Percentiles rank a stretch among this genome's conserved stretches.
These are phyloP conservation scores for Pachyrhynchus sulphureomaculatus DNA, from an alignment of 1,140 invertebrate species.

Conservation along the genomic window DNA sequence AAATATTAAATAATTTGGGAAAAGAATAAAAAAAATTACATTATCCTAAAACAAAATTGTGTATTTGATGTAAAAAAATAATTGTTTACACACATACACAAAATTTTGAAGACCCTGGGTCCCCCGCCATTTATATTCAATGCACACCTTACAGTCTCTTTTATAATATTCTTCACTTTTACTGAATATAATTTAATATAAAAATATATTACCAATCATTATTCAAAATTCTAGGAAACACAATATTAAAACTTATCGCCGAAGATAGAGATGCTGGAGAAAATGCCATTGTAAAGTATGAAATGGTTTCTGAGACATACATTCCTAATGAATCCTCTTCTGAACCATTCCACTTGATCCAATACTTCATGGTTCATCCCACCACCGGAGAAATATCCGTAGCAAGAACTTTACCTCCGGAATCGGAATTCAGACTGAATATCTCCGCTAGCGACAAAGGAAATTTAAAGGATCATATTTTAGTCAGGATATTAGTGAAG, in stretches of 20 bases:
- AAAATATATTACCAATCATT: too few relatives aligned
- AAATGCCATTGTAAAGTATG: constrained; percentile 77
- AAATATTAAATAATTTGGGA: too few relatives aligned
- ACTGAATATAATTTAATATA: too few relatives aligned
- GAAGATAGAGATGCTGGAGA: constrained; percentile 76
- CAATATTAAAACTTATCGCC: constrained; percentile 77
- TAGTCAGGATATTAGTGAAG: constrained; percentile 67
- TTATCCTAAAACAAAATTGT: too few relatives aligned
- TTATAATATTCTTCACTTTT: too few relatives aligned
- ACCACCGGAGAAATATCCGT: constrained; percentile 73
- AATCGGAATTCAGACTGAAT: constrained; percentile 75
- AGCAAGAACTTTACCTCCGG: constrained; percentile 71
- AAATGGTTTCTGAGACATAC: constrained; percentile 65
- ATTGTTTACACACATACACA: too few relatives aligned
- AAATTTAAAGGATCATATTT: constrained; percentile 67
- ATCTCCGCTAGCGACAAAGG: constrained; percentile 76
- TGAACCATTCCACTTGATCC: constrained; percentile 55
- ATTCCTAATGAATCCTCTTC: constrained; percentile 55
- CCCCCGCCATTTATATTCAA: too few relatives aligned
- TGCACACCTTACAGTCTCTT: too few relatives aligned
- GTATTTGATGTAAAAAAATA: too few relatives aligned
- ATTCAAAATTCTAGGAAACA: constrained; percentile 53
- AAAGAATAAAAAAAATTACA: too few relatives aligned
- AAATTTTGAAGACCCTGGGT: too few relatives aligned
- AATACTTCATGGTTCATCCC: constrained; percentile 74